Conservation (phyloP, 1,140 invertebrate species). For the Drosophila tristis region DNA sequence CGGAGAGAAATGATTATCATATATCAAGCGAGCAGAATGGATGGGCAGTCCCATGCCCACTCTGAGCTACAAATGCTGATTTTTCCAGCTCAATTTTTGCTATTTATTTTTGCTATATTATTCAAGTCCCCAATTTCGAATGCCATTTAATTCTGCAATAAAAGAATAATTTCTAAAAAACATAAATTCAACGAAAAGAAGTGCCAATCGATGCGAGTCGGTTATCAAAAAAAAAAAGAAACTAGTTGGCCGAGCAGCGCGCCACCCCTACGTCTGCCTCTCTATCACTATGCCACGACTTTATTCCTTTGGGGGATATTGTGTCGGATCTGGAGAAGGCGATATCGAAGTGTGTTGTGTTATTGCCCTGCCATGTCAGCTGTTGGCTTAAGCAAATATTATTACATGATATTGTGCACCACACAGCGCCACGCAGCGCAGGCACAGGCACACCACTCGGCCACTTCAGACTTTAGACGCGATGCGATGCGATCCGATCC, state of each 20-base stretch:
- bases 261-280: no score
- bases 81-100: no score
- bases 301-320: conserved; percentile 32
- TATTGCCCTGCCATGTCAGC: conserved; percentile 64
- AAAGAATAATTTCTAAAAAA: no score
- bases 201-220: no score
- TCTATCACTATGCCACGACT: conserved; percentile 12
- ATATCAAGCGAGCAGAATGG: no score
- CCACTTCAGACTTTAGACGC: no score
- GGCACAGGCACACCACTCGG: neutral
- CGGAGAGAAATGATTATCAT: neutral
- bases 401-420: conserved; percentile 69
- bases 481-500: conserved; percentile 17
- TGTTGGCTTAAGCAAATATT: conserved; percentile 78
- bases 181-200: no score
- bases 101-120: no score
- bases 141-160: no score
- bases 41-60: no score
- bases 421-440: neutral
- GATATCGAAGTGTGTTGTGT: conserved; percentile 36
- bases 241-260: neutral
- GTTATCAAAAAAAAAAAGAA: neutral
- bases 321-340: conserved; percentile 17
- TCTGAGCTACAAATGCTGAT: no score
- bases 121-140: no score